A percentile compares a stretch with the other conserved stretches of the same genome.
Evolutionary conservation across 2,888 invertebrate genomes (phyloP).

Genomic region (Lasioglossum figueresi): DNA sequence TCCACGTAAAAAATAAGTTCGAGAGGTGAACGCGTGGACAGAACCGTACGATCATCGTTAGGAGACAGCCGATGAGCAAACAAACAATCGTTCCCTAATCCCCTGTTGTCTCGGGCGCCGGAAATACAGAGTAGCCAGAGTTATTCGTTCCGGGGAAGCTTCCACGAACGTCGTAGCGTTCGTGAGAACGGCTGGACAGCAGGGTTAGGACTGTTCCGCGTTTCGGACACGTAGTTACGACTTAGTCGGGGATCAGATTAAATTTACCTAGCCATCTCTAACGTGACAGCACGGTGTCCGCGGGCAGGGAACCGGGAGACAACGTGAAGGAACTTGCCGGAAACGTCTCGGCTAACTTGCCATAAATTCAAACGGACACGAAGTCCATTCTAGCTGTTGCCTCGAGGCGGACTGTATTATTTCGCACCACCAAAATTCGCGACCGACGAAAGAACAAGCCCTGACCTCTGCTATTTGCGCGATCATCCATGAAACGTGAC

Average conservation of each 20-base stretch:
- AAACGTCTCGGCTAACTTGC: slow-evolving; percentile 75
- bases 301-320: slow-evolving; percentile 34
- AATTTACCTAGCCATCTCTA: slow-evolving; percentile 72
- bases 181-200: slow-evolving; percentile 35
- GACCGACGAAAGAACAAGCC: background rate
- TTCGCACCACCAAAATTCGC: slow-evolving; percentile 49
- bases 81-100: slow-evolving; percentile 30
- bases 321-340: slow-evolving; percentile 69
- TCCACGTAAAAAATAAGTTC: background rate
- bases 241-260: slow-evolving; percentile 73
- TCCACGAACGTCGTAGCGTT: slow-evolving; percentile 44
- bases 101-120: slow-evolving; percentile 1
- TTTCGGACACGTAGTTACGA: slow-evolving; percentile 75
- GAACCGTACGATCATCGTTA: background rate
- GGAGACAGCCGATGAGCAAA: background rate
- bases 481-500: background rate
- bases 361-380: slow-evolving; percentile 72
- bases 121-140: slow-evolving; percentile 57
- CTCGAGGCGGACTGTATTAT: slow-evolving; percentile 53
- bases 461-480: background rate
- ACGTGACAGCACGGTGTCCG: slow-evolving; percentile 48
- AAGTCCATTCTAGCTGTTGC: slow-evolving; percentile 44
- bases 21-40: background rate
- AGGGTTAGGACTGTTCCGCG: slow-evolving; percentile 54
- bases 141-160: slow-evolving; percentile 68